Evolutionary conservation across 2,797 vertebrate genomes (phyloP), one percentile per base, ranked within the genome.

Genomic region (Notoglanidium macrostoma): DNA sequence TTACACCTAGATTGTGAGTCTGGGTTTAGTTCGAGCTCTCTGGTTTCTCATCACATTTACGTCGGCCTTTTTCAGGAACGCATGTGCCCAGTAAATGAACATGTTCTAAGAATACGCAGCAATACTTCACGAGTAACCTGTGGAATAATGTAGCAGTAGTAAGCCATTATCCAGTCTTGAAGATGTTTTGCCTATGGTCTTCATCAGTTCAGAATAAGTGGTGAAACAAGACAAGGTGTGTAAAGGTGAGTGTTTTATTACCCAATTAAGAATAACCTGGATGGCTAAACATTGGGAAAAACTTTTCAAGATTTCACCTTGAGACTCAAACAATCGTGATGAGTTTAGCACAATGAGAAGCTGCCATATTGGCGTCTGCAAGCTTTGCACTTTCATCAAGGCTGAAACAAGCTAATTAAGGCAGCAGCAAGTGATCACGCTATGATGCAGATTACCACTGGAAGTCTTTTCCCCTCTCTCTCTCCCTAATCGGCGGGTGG

Each of bases 401-500:
- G 92, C 92, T 89, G 89, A 86, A 90, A 92, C 77, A 7, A 86
- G 91, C 94, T 96, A 95, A 96, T 96, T 96, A 96, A 93, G 91
- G 91, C 93, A 92, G 85, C 93, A 90, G 89, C 87, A 92, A 95
- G 94, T 94, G 94, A 96, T 94, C 93, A 92, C 29, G 92, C 94
- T 95, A 93, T 94, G 94, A 94, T 86, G 93, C 90, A 87, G 92
- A 93, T 92, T 93, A 91, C 87, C 87, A 90, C 91, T 89, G 93
- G 94, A 95, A 89, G 94, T 94, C 93, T 91, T 63, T 57, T 26
- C 49, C 57, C 84, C 70, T 26, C 44, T 80, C 82, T 73, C 14
- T 76, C 72, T 88, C 95, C 96, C 95, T 95, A 92, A 94, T 95
- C 96, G 95, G 94, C 95, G 92, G 88, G 96, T 96, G 96, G 95